Conservation (phyloP, 1,140 invertebrate genomes). For the Drosophila bifasciata region DNA sequence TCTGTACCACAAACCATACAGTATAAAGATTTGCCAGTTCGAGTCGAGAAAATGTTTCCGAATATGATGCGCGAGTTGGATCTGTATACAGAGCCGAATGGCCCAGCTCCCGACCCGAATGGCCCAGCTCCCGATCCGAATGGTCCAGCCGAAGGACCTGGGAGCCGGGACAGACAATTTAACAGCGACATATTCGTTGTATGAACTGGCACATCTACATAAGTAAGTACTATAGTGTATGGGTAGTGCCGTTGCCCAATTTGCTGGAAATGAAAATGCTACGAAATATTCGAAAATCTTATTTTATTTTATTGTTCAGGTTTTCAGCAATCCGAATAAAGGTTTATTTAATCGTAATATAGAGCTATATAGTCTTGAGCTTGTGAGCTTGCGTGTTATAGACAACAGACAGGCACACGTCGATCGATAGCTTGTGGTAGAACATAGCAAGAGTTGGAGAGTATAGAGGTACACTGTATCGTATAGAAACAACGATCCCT, state of each 20-base stretch:
- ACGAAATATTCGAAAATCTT: conserved; percentile 67
- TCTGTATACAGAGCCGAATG: too few species aligned
- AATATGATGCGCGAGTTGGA: too few species aligned
- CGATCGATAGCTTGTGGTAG: conserved; percentile 39
- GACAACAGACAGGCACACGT: conserved; percentile 36
- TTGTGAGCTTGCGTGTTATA: conserved; percentile 28
- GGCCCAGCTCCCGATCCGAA: too few species aligned
- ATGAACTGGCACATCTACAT: too few species aligned
- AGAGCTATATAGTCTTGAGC: conserved; percentile 77
- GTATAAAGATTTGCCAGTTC: too few species aligned
- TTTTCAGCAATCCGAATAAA: conserved; percentile 68
- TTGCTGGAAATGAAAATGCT: conserved; percentile 9
- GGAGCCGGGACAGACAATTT: too few species aligned
- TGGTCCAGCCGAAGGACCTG: too few species aligned
- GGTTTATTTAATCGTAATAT: conserved; percentile 70
- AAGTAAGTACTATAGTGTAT: too few species aligned
- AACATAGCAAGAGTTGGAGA: conserved; percentile 56
- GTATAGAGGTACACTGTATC: conserved; percentile 41
- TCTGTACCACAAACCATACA: too few species aligned
- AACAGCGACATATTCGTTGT: too few species aligned
- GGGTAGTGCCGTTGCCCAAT: conserved; percentile 16
- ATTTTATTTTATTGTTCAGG: conserved; percentile 77
- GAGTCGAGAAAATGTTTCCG: too few species aligned
- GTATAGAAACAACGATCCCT: conserved; percentile 47
- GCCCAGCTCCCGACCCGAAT: too few species aligned